These are phyloP conservation scores for Drosophila willistoni DNA, from an alignment of 1,140 invertebrate genomes.

Conservation along the genomic window DNA sequence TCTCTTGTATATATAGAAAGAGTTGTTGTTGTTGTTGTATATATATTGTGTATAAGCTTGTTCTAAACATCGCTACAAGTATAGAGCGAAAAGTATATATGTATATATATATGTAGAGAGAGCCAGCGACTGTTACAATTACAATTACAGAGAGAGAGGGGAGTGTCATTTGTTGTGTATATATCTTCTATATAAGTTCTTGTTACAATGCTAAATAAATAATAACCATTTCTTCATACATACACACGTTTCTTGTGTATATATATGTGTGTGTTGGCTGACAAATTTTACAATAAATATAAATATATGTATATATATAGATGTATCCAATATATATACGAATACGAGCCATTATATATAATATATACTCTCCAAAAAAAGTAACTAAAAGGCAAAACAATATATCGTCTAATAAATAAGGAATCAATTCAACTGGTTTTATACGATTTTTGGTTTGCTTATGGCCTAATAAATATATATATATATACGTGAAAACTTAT, in stretches of 20 bases:
- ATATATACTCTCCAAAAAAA: slow-evolving; percentile 17
- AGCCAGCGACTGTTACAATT: slow-evolving; percentile 45
- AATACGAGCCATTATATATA: slow-evolving; percentile 2
- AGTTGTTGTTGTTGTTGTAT: slow-evolving; percentile 35
- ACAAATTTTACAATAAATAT: slow-evolving; percentile 39
- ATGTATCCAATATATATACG: slow-evolving; percentile 21
- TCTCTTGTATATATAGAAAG: slow-evolving; percentile 61
- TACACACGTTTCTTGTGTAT: slow-evolving; percentile 28
- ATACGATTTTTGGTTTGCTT: slow-evolving; percentile 50
- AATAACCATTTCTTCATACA: slow-evolving; percentile 52
- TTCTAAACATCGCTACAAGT: slow-evolving; percentile 72
- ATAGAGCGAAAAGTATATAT: slow-evolving; percentile 72
- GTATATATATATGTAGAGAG: slow-evolving; percentile 12
- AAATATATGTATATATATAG: slow-evolving; percentile 33
- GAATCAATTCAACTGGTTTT: slow-evolving; percentile 58
- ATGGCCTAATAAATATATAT: slow-evolving; percentile 69
- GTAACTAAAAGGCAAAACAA: slow-evolving; percentile 48
- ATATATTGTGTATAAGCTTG: slow-evolving; percentile 35
- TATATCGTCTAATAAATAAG: slow-evolving; percentile 8
- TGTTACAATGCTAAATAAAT: slow-evolving; percentile 53
- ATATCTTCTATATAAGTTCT: slow-evolving; percentile 26
- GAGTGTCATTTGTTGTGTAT: slow-evolving; percentile 30
- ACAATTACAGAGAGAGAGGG: slow-evolving; percentile 25
- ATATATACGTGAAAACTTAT: slow-evolving; percentile 72
- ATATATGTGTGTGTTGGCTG: slow-evolving; percentile 43